Evolutionary conservation across 2,797 vertebrate species (phyloP), one percentile per base, ranked within the genome.

Genomic region (Lerista edwardsae): DNA sequence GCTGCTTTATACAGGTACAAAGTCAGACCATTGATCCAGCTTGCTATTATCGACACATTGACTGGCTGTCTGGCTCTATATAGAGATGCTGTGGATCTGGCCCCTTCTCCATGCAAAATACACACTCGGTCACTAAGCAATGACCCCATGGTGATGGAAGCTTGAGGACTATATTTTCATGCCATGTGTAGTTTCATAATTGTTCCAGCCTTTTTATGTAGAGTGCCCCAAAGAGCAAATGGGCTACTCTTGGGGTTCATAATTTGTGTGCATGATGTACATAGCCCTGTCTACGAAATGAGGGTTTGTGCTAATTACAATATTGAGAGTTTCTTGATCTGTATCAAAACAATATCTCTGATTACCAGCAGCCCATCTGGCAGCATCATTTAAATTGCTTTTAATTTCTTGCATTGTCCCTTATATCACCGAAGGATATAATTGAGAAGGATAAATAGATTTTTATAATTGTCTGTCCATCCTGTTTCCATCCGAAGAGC

Each of bases 311-410:
- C 3, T 5, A 88, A 86, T 61, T 81, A 59, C 12, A 72, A 57
- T 4, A 75, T 86, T 80, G 76, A 86, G 80, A 83, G 25, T 10
- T 17, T 44, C 29, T 68, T 39, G 6, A 71, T 87, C 27, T 90
- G 86, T 84, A 8, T 36, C 25, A 55, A 21, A 36, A 2, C 3
- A 88, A 25, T 73, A 68, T 71, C 68, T 15, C 57, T 15, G 41
- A 10, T 86, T 77, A 57, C 19, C 12, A 57, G 44, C 0, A 39
- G n/a, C 57, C 25, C 82, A 89, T 41, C 21, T 2, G n/a, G 36
- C 84, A 73, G 7, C 68, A 10, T 68, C 1, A 3, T 81, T 6
- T 77, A 17, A 29, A 4, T 79, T 84, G 59, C 21, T 2, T 71
- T 84, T 73, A 3, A 9, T 75, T 21, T 0, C 0, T 29, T 71